These are phyloP conservation scores for Semnornis frantzii DNA, from an alignment of 2,113 vertebrate genomes.

Conservation along the genomic window DNA sequence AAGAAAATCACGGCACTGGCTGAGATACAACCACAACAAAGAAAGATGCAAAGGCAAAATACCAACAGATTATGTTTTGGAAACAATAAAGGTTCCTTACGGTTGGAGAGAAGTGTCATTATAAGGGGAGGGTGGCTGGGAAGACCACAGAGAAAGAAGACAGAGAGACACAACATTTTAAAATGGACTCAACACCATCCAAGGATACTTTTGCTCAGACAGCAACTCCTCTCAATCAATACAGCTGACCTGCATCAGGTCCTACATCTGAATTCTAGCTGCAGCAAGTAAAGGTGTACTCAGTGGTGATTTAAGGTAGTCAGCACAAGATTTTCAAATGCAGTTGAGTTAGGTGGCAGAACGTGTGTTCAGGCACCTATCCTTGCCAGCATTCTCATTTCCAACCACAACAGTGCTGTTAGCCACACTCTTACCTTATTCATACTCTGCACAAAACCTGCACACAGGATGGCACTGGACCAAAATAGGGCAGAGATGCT, in stretches of 20 bases:
- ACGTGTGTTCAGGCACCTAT: not conserved
- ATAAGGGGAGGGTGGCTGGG: not conserved
- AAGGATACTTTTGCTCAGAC: not conserved
- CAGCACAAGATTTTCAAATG: not conserved
- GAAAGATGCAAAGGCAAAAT: slow-evolving; percentile 7
- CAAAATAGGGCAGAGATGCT: accelerated
- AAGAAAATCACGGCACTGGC: not conserved
- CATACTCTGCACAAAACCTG: not conserved
- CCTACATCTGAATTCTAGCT: not conserved
- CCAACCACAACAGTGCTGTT: not conserved
- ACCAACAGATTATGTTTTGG: not conserved
- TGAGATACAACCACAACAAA: slow-evolving; percentile 30
- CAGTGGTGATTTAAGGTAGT: not conserved
- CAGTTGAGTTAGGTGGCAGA: not conserved
- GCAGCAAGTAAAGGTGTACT: not conserved
- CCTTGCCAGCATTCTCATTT: not conserved
- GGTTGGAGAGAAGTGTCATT: not conserved
- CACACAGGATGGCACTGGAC: not conserved
- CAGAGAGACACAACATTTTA: not conserved
- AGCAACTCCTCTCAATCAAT: not conserved
- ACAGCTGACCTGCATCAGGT: not conserved
- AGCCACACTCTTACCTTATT: not conserved
- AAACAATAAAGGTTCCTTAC: not conserved
- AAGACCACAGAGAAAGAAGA: not conserved
- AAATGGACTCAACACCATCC: not conserved